phyloP scores from a whole-genome alignment of 23 tunicate species.

The Clavelina lepadiformis region DNA sequence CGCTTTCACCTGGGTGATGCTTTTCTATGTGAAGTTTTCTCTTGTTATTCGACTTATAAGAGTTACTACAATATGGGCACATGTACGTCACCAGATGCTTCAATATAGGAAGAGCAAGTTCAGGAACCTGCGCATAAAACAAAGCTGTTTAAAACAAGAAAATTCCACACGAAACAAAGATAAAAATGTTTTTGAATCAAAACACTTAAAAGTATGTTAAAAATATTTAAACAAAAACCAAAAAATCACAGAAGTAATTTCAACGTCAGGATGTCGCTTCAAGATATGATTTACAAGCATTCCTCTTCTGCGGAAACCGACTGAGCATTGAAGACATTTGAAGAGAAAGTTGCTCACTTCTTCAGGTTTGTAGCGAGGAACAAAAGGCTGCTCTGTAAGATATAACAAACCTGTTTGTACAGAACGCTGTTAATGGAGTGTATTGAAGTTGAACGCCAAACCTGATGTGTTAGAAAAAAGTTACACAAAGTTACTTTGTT shows the following conservation, averaged over 20 bases:
- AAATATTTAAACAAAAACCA: neutral
- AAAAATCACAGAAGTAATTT: constrained; percentile 13
- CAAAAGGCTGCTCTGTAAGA: constrained; percentile 4
- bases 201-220: neutral
- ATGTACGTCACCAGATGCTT: constrained; percentile 27
- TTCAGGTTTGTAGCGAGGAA: constrained; percentile 13
- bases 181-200: neutral
- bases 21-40: constrained; percentile 40
- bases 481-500: too few species aligned
- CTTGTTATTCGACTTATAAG: constrained; percentile 60
- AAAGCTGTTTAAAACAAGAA: neutral
- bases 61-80: constrained; percentile 67
- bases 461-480: too few species aligned
- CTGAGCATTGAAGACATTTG: constrained; percentile 46
- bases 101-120: constrained; percentile 32
- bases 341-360: constrained; percentile 26
- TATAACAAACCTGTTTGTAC: too few species aligned
- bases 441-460: too few species aligned
- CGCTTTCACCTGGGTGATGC: constrained; percentile 55
- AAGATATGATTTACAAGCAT: constrained; percentile 68
- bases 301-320: constrained; percentile 74
- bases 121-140: constrained; percentile 25
- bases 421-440: too few species aligned
- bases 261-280: constrained; percentile 61
- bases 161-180: neutral